Conservation (phyloP, 2,888 invertebrate genomes). For the Drosophila tripunctata region DNA sequence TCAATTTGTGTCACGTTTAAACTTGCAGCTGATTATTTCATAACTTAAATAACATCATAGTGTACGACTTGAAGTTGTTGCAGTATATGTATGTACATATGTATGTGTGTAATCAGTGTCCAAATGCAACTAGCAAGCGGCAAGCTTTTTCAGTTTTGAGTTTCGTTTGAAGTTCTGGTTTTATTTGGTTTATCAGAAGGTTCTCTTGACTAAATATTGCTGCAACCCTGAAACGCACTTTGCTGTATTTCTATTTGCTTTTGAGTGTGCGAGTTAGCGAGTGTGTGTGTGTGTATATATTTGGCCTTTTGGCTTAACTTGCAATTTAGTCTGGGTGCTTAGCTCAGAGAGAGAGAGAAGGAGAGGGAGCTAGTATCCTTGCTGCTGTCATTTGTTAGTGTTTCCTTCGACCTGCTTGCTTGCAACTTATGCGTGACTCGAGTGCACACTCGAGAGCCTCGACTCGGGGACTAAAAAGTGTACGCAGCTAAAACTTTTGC, state of each 20-base stretch:
- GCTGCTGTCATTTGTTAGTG: slow-evolving; percentile 71
- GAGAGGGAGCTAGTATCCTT: slow-evolving; percentile 26
- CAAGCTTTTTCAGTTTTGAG: background rate
- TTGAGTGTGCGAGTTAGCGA: background rate
- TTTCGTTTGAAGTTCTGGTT: slow-evolving; percentile 1
- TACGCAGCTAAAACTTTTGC: slow-evolving; percentile 78
- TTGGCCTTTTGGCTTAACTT: slow-evolving; percentile 74
- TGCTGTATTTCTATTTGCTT: background rate
- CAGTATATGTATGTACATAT: background rate
- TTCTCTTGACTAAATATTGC: slow-evolving; percentile 21
- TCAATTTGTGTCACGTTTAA: no score
- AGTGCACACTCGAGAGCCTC: slow-evolving; percentile 75
- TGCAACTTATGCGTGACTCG: slow-evolving; percentile 78
- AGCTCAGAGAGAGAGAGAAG: background rate
- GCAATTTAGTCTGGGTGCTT: slow-evolving; percentile 63
- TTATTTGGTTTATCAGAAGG: slow-evolving; percentile 10
- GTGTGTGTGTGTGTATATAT: slow-evolving; percentile 33
- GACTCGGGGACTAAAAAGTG: slow-evolving; percentile 65
- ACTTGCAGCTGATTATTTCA: no score
- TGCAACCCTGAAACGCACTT: slow-evolving; percentile 45
- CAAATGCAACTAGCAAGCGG: background rate
- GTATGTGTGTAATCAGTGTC: background rate
- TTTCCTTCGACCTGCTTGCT: slow-evolving; percentile 69
- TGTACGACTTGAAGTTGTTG: no score
- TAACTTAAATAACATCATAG: background rate